phyloP scores from a whole-genome alignment of 2,113 vertebrate species.

The Fregetta grallaria region DNA sequence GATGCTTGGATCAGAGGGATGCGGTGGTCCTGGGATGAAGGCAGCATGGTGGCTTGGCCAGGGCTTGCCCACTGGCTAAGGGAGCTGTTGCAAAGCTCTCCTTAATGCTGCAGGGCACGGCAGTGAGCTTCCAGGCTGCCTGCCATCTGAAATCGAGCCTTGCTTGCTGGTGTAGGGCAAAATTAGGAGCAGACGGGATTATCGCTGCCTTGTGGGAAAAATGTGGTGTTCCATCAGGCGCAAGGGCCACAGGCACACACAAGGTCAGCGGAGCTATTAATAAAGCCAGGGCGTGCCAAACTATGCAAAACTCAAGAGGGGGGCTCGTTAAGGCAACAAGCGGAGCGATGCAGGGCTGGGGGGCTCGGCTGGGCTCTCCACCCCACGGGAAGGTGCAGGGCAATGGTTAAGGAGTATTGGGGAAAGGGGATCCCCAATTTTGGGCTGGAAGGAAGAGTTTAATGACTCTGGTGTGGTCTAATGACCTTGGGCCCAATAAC shows the following conservation, averaged over 20 bases:
- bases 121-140: neutral
- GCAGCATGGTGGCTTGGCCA: neutral
- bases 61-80: neutral
- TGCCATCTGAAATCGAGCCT: neutral
- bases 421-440: neutral
- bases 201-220: conserved; percentile 26
- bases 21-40: neutral
- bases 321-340: neutral
- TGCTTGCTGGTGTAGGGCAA: neutral
- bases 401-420: accelerated
- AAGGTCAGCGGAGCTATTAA: neutral
- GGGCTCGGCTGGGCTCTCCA: neutral
- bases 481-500: neutral
- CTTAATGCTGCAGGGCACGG: neutral
- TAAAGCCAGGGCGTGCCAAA: neutral
- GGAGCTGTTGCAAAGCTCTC: neutral
- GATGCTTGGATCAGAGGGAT: neutral
- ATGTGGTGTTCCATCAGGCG: neutral
- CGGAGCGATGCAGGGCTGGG: accelerated
- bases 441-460: neutral
- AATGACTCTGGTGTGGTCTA: neutral
- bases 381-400: neutral
- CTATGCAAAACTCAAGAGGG: accelerated
- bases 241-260: neutral
- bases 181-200: conserved; percentile 39